phyloP scores from a whole-genome alignment of 2,113 vertebrate species.

The Varanus komodoensis region DNA sequence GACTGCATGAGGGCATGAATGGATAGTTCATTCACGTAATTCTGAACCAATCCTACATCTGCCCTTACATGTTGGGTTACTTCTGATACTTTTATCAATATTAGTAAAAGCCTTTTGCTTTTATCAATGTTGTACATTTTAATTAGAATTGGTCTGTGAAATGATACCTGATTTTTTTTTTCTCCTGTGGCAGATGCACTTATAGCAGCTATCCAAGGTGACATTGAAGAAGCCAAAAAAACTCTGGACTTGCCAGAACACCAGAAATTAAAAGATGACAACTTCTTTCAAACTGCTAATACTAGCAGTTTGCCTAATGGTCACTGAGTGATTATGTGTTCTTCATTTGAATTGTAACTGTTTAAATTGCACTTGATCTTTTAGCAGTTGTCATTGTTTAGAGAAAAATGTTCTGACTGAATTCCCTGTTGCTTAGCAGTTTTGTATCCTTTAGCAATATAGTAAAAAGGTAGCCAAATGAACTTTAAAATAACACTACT shows the following conservation, averaged over 20 bases:
- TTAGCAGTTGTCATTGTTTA: background rate
- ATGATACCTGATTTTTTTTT: background rate
- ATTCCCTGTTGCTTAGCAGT: background rate
- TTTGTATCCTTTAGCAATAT: slow-evolving; percentile 6
- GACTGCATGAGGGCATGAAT: background rate
- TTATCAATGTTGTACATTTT: background rate
- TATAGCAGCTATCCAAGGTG: slow-evolving; percentile 89
- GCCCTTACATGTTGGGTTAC: background rate
- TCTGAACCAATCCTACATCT: background rate
- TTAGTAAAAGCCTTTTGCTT: slow-evolving; percentile 1
- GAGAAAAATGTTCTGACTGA: background rate
- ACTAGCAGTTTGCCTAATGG: slow-evolving; percentile 82
- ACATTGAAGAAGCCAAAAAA: slow-evolving; percentile 91
- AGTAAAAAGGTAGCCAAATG: slow-evolving; percentile 31
- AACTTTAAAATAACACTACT: background rate
- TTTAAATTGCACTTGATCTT: slow-evolving; percentile 31
- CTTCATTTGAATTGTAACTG: background rate
- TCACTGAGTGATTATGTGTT: slow-evolving; percentile 72
- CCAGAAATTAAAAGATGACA: slow-evolving; percentile 87
- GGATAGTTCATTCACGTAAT: background rate
- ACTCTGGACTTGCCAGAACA: slow-evolving; percentile 90
- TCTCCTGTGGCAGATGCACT: slow-evolving; percentile 83
- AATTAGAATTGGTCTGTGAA: background rate
- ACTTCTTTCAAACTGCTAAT: slow-evolving; percentile 84
- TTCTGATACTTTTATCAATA: slow-evolving; percentile 3